A percentile compares a stretch with the other conserved stretches of the same genome.
phyloP scores from a whole-genome alignment of 2,113 vertebrate genomes.

The Microcebus ravelobensis region DNA sequence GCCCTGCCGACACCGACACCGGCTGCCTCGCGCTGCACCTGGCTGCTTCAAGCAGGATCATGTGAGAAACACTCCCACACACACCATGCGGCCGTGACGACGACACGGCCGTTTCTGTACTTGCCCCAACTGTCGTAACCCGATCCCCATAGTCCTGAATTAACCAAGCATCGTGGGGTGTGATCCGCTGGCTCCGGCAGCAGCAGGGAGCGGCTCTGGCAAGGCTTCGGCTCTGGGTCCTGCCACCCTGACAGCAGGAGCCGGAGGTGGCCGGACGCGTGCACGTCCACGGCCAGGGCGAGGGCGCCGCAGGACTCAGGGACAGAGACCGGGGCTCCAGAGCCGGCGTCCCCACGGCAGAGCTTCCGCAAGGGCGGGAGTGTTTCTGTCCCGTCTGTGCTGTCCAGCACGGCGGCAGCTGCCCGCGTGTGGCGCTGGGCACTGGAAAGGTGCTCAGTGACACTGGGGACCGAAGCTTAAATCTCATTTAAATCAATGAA shows the following conservation, averaged over 20 bases:
- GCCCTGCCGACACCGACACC: too few relatives aligned
- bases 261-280: too few relatives aligned
- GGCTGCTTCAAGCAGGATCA: background rate
- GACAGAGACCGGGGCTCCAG: background rate
- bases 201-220: background rate
- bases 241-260: background rate
- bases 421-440: background rate
- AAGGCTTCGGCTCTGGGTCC: background rate
- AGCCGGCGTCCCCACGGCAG: background rate
- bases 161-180: background rate
- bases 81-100: background rate
- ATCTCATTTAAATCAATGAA: background rate
- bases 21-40: background rate
- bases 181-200: background rate
- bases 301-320: background rate
- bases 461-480: background rate
- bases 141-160: too few relatives aligned
- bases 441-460: too few relatives aligned
- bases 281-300: background rate
- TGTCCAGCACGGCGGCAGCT: too few relatives aligned
- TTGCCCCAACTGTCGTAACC: background rate
- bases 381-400: background rate
- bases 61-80: background rate
- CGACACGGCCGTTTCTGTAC: background rate
- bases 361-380: background rate